Conservation (phyloP, 2,113 vertebrate genomes). For the Okapia johnstoni region DNA sequence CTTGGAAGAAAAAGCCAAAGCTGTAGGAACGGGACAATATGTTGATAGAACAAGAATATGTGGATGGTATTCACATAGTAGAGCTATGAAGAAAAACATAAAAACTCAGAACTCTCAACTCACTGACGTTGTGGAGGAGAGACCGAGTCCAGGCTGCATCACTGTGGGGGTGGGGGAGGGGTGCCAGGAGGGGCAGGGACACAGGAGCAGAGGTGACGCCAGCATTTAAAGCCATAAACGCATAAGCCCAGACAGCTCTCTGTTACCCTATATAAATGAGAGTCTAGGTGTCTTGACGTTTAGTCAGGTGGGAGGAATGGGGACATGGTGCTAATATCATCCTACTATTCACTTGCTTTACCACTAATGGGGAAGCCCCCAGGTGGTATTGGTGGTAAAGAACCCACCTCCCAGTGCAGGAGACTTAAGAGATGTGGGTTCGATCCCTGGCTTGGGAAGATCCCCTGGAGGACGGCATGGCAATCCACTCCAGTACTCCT, state of each 20-base stretch:
- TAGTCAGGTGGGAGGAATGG: neutral
- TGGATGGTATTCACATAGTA: accelerated
- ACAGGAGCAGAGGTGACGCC: neutral
- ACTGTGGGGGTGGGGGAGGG: accelerated
- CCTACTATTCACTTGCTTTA: neutral
- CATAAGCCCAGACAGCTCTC: neutral
- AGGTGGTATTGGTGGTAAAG: neutral
- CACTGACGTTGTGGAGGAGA: neutral
- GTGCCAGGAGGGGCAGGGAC: accelerated
- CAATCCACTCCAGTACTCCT: neutral
- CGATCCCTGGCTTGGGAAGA: neutral
- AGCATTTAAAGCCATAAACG: accelerated
- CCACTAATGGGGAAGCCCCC: neutral
- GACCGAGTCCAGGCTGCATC: accelerated
- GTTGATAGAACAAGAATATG: neutral
- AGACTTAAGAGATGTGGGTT: neutral
- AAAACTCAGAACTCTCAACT: no score
- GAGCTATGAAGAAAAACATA: neutral
- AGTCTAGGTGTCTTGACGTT: neutral
- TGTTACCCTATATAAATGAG: accelerated
- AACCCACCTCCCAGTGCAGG: neutral
- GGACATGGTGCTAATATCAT: neutral
- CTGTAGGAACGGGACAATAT: neutral
- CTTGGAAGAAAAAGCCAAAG: neutral
- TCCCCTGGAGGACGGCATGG: neutral